Conservation (phyloP, 2,113 vertebrate species). For the Corapipo altera region DNA sequence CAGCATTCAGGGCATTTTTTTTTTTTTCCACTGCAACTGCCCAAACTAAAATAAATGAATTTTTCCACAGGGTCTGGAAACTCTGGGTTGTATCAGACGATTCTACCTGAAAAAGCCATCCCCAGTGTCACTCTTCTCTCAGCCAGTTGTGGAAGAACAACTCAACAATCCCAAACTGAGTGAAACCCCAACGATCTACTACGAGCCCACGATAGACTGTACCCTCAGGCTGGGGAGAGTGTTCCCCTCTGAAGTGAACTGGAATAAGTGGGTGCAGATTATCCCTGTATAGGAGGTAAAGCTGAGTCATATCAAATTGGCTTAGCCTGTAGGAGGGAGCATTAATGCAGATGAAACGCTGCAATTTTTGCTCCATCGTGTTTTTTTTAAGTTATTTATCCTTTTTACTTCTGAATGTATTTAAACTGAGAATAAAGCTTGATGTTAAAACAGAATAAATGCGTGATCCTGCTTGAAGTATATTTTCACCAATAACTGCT, state of each 20-base stretch:
- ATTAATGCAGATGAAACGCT: background rate
- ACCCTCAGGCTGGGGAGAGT: slow-evolving; percentile 81
- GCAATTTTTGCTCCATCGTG: background rate
- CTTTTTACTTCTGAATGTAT: slow-evolving; percentile 26
- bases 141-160: background rate
- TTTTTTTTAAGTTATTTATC: slow-evolving; percentile 32
- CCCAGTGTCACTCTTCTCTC: slow-evolving; percentile 78
- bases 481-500: background rate
- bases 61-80: slow-evolving; percentile 79
- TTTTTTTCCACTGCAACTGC: background rate
- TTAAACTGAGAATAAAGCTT: slow-evolving; percentile 11
- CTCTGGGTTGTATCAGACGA: slow-evolving; percentile 82
- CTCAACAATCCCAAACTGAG: background rate
- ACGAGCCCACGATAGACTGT: slow-evolving; percentile 88
- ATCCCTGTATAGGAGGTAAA: slow-evolving; percentile 31
- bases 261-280: slow-evolving; percentile 82
- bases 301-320: background rate
- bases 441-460: background rate
- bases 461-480: accelerated
- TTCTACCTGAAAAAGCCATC: slow-evolving; percentile 65
- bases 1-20: accelerated
- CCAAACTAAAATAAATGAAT: background rate
- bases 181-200: slow-evolving; percentile 64
- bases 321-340: background rate
- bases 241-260: slow-evolving; percentile 86